phyloP scores from a whole-genome alignment of 2,113 vertebrate genomes.

The Chionodraco myersi region DNA sequence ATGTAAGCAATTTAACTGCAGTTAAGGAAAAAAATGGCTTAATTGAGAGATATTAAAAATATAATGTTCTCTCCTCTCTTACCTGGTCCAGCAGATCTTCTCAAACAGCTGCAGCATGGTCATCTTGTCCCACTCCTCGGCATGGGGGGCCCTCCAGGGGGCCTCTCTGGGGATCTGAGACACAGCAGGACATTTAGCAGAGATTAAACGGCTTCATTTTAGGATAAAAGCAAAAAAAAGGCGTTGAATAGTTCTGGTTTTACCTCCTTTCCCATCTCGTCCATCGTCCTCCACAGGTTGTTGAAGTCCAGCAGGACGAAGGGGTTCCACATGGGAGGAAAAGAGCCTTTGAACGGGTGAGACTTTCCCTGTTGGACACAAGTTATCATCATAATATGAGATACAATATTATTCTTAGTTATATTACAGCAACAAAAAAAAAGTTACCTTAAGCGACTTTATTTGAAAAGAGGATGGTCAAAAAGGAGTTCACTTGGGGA shows the following conservation, averaged over 20 bases:
- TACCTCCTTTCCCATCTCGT: slow-evolving; percentile 97
- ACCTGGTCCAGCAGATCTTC: slow-evolving; percentile 95
- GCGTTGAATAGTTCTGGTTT: accelerated
- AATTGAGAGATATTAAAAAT: no score
- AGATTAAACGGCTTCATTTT: no score
- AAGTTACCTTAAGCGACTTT: no score
- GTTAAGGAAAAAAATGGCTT: no score
- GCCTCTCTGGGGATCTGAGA: slow-evolving; percentile 93
- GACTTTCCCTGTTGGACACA: slow-evolving; percentile 89
- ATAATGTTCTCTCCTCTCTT: neutral
- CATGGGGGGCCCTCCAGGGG: slow-evolving; percentile 94
- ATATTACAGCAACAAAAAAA: no score
- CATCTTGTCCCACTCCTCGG: slow-evolving; percentile 96
- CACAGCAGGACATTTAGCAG: neutral
- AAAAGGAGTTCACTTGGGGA: no score
- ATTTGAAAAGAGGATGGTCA: no score
- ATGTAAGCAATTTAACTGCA: no score
- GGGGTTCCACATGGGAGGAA: slow-evolving; percentile 94
- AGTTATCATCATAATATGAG: neutral
- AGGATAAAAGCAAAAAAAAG: accelerated
- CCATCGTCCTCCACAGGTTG: slow-evolving; percentile 94
- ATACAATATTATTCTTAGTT: no score
- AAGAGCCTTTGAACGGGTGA: slow-evolving; percentile 89
- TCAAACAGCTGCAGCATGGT: slow-evolving; percentile 93
- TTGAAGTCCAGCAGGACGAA: slow-evolving; percentile 91